Percentiles rank a stretch among this genome's conserved stretches.
Evolutionary conservation across 2,888 invertebrate species (phyloP).

Genomic region (Hydrotaea cyrtoneurina): DNA sequence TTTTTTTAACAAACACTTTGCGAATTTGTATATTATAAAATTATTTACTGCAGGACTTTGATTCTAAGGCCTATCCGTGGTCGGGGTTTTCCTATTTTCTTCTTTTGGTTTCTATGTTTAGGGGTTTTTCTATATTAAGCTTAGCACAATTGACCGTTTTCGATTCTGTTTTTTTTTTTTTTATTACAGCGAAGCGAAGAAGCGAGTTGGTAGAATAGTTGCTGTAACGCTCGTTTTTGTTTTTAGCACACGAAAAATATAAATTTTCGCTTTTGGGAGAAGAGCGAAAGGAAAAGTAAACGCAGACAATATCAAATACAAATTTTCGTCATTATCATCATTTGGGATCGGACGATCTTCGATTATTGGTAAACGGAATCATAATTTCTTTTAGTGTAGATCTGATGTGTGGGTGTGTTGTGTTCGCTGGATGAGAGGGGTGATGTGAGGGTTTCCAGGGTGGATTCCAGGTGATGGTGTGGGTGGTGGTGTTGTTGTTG

Average conservation of each 20-base stretch:
- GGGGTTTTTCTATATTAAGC: conserved; percentile 46
- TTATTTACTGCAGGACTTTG: too few species aligned
- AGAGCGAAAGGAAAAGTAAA: not conserved
- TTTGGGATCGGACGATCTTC: not conserved
- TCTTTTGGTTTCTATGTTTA: too few species aligned
- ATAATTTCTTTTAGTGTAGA: conserved; percentile 75
- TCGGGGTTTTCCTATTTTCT: too few species aligned
- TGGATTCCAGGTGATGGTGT: conserved; percentile 67
- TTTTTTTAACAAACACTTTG: too few species aligned
- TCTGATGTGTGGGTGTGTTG: conserved; percentile 73
- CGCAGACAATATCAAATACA: not conserved
- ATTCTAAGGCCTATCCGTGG: too few species aligned
- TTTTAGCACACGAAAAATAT: conserved; percentile 48
- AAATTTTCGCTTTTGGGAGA: not conserved
- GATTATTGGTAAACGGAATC: conserved; percentile 79
- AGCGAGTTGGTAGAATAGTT: not conserved
- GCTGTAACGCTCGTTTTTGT: conserved; percentile 58
- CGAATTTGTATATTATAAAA: too few species aligned
- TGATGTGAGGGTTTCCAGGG: conserved; percentile 67
- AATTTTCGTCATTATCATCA: not conserved
- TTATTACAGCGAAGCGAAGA: conserved; percentile 69
- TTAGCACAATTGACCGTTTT: conserved; percentile 78
- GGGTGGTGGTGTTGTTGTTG: conserved; percentile 65
- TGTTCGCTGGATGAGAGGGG: conserved; percentile 68
- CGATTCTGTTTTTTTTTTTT: conserved; percentile 26